Evolutionary conservation across 2,888 invertebrate species (phyloP), one percentile per base, ranked within the genome.

Genomic region (Ochropleura plecta): DNA sequence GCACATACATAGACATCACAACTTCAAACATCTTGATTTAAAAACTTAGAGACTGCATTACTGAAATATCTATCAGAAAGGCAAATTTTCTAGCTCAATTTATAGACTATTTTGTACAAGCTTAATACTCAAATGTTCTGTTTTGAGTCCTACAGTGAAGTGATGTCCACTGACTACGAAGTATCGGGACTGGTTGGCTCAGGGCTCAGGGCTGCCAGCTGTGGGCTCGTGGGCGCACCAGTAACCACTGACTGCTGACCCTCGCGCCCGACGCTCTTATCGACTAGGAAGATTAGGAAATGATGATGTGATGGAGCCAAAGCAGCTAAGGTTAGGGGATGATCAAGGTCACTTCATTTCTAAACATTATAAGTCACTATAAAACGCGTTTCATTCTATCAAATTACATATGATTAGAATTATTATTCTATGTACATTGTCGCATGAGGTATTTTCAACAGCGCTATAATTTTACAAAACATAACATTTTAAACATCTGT

Each of bases 321-420:
- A 95, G 96, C 96, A 91, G 95, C 93, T 93, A 94, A 93, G 93
- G 93, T 93, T 91, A 93, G 92, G 92, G 93, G 92, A 95, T 95
- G 95, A 94, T 93, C 95, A 96, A 96, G 96, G 96, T 94, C 96
- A 96, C 96, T 96, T 96, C 94, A 93, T 94, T 95, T 93, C 95
- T 95, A 95, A 93, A 94, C 86, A 92, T 95, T 94, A 94, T 90
- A 91, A 92, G 91, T 93, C 89, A 92, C 93, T 94, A 94, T 93
- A 92, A 93, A 92, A 93, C 91, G 92, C 90, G 88, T 90, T 90
- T 91, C 89, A 87, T 90, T 90, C 89, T 91, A 92, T 89, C 89
- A 89, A 87, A 92, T 91, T 91, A 91, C 89, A 90, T 89, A 88
- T 89, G 90, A 88, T 89, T 90, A 91, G 88, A 89, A 86, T 90